phyloP scores from a whole-genome alignment of 92 coral and sea anemone species.

The Paramuricea clavata region DNA sequence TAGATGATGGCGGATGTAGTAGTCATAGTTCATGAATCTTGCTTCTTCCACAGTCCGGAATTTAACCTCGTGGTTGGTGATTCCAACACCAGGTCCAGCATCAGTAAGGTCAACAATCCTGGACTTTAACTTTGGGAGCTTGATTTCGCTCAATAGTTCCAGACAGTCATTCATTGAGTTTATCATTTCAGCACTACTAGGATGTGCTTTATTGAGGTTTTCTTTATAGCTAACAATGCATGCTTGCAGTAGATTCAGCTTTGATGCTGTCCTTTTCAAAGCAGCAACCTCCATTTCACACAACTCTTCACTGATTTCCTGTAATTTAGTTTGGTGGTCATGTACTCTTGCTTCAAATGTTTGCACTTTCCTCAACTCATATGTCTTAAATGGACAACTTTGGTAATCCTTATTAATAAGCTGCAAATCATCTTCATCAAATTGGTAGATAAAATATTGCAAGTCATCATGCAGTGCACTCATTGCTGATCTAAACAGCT shows the following conservation, averaged over 20 bases:
- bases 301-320: constrained; percentile 23
- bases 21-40: constrained; percentile 14
- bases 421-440: constrained; percentile 45
- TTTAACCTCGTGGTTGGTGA: constrained; percentile 36
- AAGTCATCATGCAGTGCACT: constrained; percentile 17
- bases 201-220: constrained; percentile 11
- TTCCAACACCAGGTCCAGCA: constrained; percentile 51
- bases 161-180: background rate
- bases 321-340: background rate
- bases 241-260: constrained; percentile 34
- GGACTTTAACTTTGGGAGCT: constrained; percentile 31
- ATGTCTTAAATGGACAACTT: constrained; percentile 32
- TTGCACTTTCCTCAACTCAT: constrained; percentile 46
- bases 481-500: constrained; percentile 46
- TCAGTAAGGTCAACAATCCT: constrained; percentile 44
- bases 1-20: constrained; percentile 39
- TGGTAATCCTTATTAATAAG: constrained; percentile 39
- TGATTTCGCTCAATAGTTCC: constrained; percentile 9
- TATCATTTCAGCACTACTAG: constrained; percentile 31
- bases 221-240: constrained; percentile 17
- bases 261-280: constrained; percentile 1
- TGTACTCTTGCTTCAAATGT: constrained; percentile 48
- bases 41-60: constrained; percentile 15
- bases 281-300: constrained; percentile 42
- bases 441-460: constrained; percentile 35